A percentile compares a stretch with the other conserved stretches of the same genome.
These are phyloP conservation scores for Carcinoscorpius rotundicauda DNA, from an alignment of 1,140 invertebrate genomes.

Conservation along the genomic window DNA sequence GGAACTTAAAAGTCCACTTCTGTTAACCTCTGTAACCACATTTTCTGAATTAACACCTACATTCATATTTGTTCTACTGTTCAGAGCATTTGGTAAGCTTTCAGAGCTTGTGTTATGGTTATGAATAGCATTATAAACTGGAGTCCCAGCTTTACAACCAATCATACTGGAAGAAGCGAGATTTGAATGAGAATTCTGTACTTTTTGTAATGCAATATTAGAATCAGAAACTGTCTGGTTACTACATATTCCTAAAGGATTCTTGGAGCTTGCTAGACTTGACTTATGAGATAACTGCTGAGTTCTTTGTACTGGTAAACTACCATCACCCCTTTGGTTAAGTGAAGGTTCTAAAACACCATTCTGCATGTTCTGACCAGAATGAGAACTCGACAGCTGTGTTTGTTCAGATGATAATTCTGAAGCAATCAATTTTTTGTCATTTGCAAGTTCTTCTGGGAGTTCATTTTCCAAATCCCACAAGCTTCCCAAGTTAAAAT, in stretches of 20 bases:
- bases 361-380: constrained; percentile 24
- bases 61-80: constrained; percentile 18
- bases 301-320: constrained; percentile 14
- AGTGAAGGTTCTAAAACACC: constrained; percentile 23
- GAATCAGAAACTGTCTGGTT: constrained; percentile 17
- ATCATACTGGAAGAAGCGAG: constrained; percentile 18
- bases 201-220: constrained; percentile 17
- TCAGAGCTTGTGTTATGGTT: constrained; percentile 13
- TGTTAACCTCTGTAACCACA: constrained; percentile 12
- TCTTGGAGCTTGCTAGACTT: constrained; percentile 17
- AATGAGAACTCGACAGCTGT: constrained; percentile 10
- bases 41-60: constrained; percentile 17
- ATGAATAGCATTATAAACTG: constrained; percentile 12
- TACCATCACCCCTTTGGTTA: constrained; percentile 4
- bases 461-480: constrained; percentile 74
- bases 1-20: constrained; percentile 11
- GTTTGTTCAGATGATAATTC: constrained; percentile 13
- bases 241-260: constrained; percentile 13
- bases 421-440: neutral
- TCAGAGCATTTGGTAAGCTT: constrained; percentile 11
- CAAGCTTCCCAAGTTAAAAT: constrained; percentile 54
- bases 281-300: constrained; percentile 24
- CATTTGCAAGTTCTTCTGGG: constrained; percentile 68
- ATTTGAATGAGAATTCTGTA: constrained; percentile 29
- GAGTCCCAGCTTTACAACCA: constrained; percentile 17